Percentiles rank a stretch among this genome's conserved stretches.
Evolutionary conservation across 2,888 invertebrate genomes (phyloP).

Genomic region (Rotaria sp.): DNA sequence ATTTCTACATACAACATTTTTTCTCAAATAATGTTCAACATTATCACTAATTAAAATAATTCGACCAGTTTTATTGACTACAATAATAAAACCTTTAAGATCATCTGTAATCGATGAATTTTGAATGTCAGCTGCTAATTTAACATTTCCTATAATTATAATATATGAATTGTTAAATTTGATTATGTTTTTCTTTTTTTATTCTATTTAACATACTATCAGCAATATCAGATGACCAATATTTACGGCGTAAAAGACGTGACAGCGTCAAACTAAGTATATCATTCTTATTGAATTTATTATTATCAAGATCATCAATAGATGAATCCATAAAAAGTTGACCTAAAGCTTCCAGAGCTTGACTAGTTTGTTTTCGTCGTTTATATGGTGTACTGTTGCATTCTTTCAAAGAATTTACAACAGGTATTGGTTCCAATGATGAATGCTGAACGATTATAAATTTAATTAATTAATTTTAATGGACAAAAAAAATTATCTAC

Average conservation of each 20-base stretch:
- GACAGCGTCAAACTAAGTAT: conserved; percentile 15
- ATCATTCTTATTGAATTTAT: not conserved
- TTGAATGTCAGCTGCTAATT: not conserved
- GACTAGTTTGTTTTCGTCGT: conserved; percentile 22
- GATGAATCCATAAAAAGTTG: not conserved
- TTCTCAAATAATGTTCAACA: not conserved
- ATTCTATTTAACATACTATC: not conserved
- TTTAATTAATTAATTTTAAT: too few species aligned
- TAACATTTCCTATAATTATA: not conserved
- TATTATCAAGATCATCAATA: not conserved
- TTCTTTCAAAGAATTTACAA: not conserved
- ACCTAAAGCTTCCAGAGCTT: conserved; percentile 17
- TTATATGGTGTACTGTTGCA: not conserved
- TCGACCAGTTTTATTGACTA: not conserved
- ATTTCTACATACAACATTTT: not conserved
- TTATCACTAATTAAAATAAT: not conserved
- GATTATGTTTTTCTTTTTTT: not conserved
- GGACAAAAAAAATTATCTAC: not conserved
- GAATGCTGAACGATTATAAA: not conserved
- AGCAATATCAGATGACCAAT: not conserved
- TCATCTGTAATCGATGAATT: not conserved
- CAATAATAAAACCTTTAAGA: not conserved
- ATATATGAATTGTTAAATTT: not conserved
- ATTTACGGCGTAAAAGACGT: not conserved
- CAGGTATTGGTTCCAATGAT: not conserved